Evolutionary conservation across 1,140 invertebrate genomes (phyloP), one percentile per base, ranked within the genome.

Genomic region (Solenopsis invicta): DNA sequence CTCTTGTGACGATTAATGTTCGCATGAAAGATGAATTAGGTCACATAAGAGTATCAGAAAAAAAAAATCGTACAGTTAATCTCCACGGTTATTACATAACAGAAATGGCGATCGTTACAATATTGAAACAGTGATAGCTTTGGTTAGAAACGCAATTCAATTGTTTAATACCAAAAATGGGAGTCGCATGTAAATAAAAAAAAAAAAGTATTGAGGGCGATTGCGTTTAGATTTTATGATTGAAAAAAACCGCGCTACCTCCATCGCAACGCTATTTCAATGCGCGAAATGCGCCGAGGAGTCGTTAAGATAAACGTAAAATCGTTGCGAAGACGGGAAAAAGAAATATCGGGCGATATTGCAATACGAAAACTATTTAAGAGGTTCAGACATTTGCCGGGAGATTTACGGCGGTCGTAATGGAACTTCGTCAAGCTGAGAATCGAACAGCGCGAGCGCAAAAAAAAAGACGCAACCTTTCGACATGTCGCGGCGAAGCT

Each of bases 321-420:
- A 66, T 66, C 24, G 45, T 67, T 6, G 12, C 18, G 8, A 16
- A 5, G 9, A n/a, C 37, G 6, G 8, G 18, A 45, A 50, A 29
- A 16, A 41, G 34, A 82, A 61, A 61, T 50, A 74, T 74, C 24
- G 41, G 21, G 24, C 37, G 37, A 72, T 72, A 82, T 72, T 56
- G 78, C 21, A 48, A 82, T 61, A 21, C n/a, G 24, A 59, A 82
- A 61, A 29, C 18, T 82, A 56, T 59, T 82, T 82, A 72, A 59
- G 21, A 74, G 41, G 18, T n/a, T 24, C 67, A 16, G 41, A 61
- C 67, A 74, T 48, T 82, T 50, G 66, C 12, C 37, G 52, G 6
- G 56, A 80, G 50, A 81, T 81, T 82, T 82, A 82, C 34, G 66
- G 37, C 48, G 78, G 12, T 72, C 66, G n/a, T 82, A 82, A 82